A percentile compares a stretch with the other conserved stretches of the same genome.
phyloP scores from a whole-genome alignment of 2,888 invertebrate genomes.

The Eristalis intricaria region DNA sequence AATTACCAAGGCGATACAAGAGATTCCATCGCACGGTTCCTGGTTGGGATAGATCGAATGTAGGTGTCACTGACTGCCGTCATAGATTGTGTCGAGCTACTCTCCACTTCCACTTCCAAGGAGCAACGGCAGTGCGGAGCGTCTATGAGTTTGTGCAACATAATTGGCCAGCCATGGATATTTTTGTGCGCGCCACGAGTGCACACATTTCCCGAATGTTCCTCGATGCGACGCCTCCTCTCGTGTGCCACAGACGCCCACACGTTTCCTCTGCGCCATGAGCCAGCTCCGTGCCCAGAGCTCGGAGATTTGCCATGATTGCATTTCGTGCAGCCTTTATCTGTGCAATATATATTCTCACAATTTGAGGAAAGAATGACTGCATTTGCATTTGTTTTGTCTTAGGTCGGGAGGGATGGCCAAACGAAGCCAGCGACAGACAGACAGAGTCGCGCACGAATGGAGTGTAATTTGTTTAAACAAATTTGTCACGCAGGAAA shows the following conservation, averaged over 20 bases:
- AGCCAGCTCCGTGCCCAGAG: constrained; percentile 19
- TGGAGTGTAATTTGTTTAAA: constrained; percentile 70
- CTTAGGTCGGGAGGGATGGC: neutral
- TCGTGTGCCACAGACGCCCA: constrained; percentile 47
- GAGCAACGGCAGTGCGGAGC: constrained; percentile 22
- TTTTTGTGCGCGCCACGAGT: constrained; percentile 15
- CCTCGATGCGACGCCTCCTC: constrained; percentile 53
- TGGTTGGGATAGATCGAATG: constrained; percentile 62
- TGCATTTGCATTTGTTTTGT: constrained; percentile 42
- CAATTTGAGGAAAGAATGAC: constrained; percentile 57
- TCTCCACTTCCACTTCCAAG: constrained; percentile 16
- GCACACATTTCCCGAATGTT: constrained; percentile 62
- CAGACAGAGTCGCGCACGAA: constrained; percentile 42
- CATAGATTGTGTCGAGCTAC: constrained; percentile 57
- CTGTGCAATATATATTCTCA: constrained; percentile 67
- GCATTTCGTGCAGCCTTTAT: constrained; percentile 67
- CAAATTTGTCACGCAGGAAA: constrained; percentile 72
- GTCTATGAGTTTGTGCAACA: constrained; percentile 40
- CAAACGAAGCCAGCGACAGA: neutral
- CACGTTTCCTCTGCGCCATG: constrained; percentile 66
- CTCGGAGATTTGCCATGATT: constrained; percentile 62
- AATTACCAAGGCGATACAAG: constrained; percentile 65
- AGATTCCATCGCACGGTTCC: constrained; percentile 67
- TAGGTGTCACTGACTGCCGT: constrained; percentile 65
- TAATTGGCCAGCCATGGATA: constrained; percentile 68